A percentile compares a stretch with the other conserved stretches of the same genome.
Evolutionary conservation across 2,888 invertebrate genomes (phyloP).

Genomic region (Leptinotarsa peninsularis): DNA sequence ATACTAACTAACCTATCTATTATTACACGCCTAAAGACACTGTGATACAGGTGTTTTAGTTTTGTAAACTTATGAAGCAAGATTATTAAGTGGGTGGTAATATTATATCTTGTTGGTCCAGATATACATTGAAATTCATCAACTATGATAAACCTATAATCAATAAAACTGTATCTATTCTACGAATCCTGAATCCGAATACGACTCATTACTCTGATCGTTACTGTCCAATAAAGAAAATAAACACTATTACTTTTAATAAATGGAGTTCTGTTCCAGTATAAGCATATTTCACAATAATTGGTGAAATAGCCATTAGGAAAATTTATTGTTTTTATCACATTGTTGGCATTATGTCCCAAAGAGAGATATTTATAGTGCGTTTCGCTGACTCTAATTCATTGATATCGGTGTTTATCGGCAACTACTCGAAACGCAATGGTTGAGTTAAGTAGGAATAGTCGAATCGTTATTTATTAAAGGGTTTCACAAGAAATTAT

Average conservation of each 20-base stretch:
- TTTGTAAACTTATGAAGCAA: no score
- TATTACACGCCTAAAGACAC: no score
- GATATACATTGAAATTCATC: no score
- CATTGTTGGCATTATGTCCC: conserved; percentile 40
- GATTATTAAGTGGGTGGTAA: neutral
- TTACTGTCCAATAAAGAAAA: conserved; percentile 29
- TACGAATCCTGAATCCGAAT: neutral
- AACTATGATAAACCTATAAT: no score
- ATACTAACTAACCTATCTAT: no score
- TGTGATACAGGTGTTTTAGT: no score
- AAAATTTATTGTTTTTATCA: conserved; percentile 48
- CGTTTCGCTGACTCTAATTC: conserved; percentile 6
- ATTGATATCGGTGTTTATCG: conserved; percentile 14
- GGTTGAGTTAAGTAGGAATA: neutral
- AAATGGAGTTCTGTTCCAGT: conserved; percentile 27
- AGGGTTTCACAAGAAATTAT: no score
- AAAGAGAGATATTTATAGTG: conserved; percentile 40
- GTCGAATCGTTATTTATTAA: no score
- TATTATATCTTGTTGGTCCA: neutral
- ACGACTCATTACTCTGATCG: conserved; percentile 3
- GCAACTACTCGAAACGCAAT: neutral
- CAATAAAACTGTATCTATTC: neutral
- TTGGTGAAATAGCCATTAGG: conserved; percentile 37
- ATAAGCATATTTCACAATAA: conserved; percentile 35
- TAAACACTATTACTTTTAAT: conserved; percentile 27